phyloP scores from a whole-genome alignment of 2,888 invertebrate genomes.

The Mongoloraphidia duomilia region DNA sequence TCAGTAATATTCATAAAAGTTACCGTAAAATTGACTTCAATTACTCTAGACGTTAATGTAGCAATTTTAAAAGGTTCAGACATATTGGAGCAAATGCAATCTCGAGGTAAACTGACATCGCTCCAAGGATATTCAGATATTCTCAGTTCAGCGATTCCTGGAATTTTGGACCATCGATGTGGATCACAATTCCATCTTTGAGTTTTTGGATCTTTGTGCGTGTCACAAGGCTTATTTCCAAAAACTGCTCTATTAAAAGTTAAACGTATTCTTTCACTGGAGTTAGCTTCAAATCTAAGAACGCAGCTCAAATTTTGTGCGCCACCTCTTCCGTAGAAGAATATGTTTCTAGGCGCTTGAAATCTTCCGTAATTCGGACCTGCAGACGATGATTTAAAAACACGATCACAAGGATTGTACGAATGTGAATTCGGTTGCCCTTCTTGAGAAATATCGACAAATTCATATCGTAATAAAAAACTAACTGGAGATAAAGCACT shows the following conservation, averaged over 20 bases:
- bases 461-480: constrained; percentile 68
- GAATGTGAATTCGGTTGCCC: constrained; percentile 42
- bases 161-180: constrained; percentile 17
- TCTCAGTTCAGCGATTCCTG: constrained; percentile 43
- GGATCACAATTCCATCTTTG: constrained; percentile 56
- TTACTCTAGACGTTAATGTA: constrained; percentile 52
- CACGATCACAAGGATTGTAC: constrained; percentile 46
- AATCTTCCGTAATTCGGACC: constrained; percentile 39
- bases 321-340: constrained; percentile 71
- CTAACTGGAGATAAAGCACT: constrained; percentile 64
- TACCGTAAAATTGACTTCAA: constrained; percentile 60
- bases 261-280: constrained; percentile 52
- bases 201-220: constrained; percentile 49
- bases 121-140: constrained; percentile 58
- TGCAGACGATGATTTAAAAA: constrained; percentile 32
- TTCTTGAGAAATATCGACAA: constrained; percentile 59
- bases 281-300: constrained; percentile 57
- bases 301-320: constrained; percentile 60
- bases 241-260: constrained; percentile 54
- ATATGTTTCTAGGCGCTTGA: constrained; percentile 64
- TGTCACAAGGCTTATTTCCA: constrained; percentile 51
- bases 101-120: constrained; percentile 49
- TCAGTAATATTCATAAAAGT: constrained; percentile 69
- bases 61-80: constrained; percentile 48
- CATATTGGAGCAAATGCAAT: constrained; percentile 59